Evolutionary conservation across 2,113 vertebrate species (phyloP).

Genomic region (Platysternon megacephalum): DNA sequence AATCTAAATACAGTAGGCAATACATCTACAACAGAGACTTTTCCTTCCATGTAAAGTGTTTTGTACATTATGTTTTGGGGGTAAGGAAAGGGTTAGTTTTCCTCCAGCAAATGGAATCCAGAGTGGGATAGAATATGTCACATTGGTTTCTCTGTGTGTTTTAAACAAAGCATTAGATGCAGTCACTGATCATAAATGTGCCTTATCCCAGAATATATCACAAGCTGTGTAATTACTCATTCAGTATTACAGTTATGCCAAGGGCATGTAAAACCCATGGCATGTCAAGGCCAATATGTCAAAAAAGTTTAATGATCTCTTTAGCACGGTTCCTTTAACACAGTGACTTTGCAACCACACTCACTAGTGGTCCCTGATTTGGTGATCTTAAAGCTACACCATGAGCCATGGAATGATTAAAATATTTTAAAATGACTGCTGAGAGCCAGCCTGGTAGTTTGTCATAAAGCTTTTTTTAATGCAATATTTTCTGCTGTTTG

Average conservation of each 20-base stretch:
- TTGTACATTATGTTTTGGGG: neutral
- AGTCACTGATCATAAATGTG: neutral
- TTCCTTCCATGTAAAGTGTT: neutral
- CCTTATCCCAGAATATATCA: neutral
- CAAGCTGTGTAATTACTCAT: neutral
- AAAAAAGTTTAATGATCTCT: neutral
- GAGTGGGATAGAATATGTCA: neutral
- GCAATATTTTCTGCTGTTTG: neutral
- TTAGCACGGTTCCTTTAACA: neutral
- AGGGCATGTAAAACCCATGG: neutral
- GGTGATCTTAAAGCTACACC: neutral
- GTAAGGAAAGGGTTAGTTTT: neutral
- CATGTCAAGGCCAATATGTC: neutral
- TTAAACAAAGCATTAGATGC: neutral
- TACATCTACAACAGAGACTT: neutral
- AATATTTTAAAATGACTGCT: neutral
- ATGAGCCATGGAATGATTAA: neutral
- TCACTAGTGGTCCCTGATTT: neutral
- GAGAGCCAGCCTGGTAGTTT: neutral
- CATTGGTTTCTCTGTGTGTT: neutral
- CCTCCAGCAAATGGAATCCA: neutral
- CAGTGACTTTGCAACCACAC: neutral
- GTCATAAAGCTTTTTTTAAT: neutral
- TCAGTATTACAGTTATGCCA: neutral
- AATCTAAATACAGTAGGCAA: neutral